These are phyloP conservation scores for Mesembrinibis cayennensis DNA, from an alignment of 2,113 vertebrate species.

Conservation along the genomic window DNA sequence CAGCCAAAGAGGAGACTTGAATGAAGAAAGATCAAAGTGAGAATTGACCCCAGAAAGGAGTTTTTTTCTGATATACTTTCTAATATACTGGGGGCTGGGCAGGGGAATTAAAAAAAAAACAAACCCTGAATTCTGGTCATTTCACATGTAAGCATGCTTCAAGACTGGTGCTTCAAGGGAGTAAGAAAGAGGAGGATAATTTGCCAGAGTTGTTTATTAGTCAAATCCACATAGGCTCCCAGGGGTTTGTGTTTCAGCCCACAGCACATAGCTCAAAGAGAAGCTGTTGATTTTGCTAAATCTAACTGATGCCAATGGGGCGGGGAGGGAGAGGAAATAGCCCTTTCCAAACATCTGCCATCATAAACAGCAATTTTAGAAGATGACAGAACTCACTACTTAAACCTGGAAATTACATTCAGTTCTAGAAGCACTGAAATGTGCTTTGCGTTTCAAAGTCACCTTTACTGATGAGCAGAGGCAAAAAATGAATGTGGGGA, in stretches of 20 bases:
- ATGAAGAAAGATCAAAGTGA: not conserved
- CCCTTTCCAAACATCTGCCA: not conserved
- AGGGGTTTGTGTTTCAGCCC: not conserved
- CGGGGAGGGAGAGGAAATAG: not conserved
- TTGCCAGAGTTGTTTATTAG: not conserved
- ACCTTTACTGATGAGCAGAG: not conserved
- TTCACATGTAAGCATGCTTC: not conserved
- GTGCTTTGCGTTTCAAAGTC: not conserved
- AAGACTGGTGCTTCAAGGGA: not conserved
- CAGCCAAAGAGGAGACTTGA: not conserved
- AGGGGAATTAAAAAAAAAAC: not conserved
- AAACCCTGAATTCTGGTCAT: not conserved
- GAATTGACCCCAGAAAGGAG: not conserved
- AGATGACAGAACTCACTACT: not conserved
- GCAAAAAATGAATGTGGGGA: not conserved
- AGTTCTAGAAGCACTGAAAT: not conserved
- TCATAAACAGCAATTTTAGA: not conserved
- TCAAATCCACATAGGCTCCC: not conserved
- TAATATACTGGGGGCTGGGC: not conserved
- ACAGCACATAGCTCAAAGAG: not conserved
- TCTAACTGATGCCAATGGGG: not conserved
- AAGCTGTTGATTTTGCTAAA: not conserved
- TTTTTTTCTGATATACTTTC: not conserved
- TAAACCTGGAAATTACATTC: not conserved
- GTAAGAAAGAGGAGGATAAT: not conserved